These are phyloP conservation scores for Ivindomyrus marchei DNA, from an alignment of 2,113 vertebrate species.

Conservation along the genomic window DNA sequence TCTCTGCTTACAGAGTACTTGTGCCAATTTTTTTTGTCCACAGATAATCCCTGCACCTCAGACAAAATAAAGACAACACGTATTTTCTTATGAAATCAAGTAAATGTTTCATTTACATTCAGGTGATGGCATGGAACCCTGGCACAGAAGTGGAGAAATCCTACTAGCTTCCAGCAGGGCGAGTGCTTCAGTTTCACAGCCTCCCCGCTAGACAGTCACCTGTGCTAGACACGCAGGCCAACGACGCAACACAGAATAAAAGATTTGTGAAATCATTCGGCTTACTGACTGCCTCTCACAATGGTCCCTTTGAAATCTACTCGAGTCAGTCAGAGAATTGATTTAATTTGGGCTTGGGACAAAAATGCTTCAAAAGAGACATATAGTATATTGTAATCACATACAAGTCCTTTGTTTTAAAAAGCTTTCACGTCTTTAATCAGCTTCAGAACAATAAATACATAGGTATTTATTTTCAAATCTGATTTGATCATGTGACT, in stretches of 20 bases:
- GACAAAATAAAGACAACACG: background rate
- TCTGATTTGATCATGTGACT: background rate
- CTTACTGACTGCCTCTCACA: background rate
- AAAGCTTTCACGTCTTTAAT: background rate
- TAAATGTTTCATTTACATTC: background rate
- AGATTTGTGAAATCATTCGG: background rate
- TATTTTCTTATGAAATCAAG: background rate
- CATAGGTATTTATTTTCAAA: background rate
- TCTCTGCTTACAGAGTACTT: background rate
- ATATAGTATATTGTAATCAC: background rate
- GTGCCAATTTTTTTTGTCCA: background rate
- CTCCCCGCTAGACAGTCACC: background rate
- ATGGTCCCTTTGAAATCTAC: background rate
- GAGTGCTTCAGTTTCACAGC: background rate
- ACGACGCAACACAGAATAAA: background rate
- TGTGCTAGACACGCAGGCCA: background rate
- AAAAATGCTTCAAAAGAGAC: background rate
- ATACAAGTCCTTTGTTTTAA: background rate
- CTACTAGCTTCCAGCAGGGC: background rate
- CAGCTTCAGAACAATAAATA: background rate
- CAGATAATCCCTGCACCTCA: background rate
- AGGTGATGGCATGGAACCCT: background rate
- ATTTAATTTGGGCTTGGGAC: background rate
- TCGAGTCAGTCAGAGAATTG: background rate
- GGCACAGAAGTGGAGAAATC: background rate